Base-by-base conservation (phyloP, 1,140 invertebrate genomes). In the Parasteatoda tepidariorum region DNA sequence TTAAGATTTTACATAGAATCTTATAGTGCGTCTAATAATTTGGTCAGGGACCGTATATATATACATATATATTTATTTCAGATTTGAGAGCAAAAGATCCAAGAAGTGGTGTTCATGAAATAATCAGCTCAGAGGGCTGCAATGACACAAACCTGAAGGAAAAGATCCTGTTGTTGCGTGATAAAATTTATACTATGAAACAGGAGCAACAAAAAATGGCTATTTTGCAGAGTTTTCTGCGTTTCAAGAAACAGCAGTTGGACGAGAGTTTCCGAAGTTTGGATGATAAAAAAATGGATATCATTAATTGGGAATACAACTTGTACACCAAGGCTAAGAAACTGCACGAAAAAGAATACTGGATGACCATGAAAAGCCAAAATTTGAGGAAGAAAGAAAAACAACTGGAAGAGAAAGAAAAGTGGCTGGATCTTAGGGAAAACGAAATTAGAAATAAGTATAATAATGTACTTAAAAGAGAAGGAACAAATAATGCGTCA, bases 181-280 rank as follows among this genome's bases (percentile, higher is more conserved):
- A 76, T 13, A 76, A 64, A 64, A 48, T 76, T 2, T 76, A 64
- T 64, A 38, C 33, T 5, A 7, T 76, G 13, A 76, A 15, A 13
- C 57, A 64, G 64, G 73, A 76, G n/a, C 73, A 76, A n/a, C 73
- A 76, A 76, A 76, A 64, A 30, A 64, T 76, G 73, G 61, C 73
- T 24, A 64, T 76, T 48, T n/a, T 64, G 15, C 73, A 76, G 22
- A 76, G 73, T n/a, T 76, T 76, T 48, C 30, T 76, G 26, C 73
- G 38, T n/a, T 76, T 61, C 22, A 76, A 76, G 18, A 76, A 64
- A 24, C 59, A 76, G 22, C 73, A 76, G 3, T 18, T 76, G 6
- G 73, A 76, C n/a, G 73, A 76, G 30, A 30, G 59, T 28, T 33
- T 33, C 24, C 33, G 59, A 41, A 76, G 33, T 26, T 26, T 76